Conservation (phyloP, 2,113 vertebrate genomes). For the Crotalus tigris region DNA sequence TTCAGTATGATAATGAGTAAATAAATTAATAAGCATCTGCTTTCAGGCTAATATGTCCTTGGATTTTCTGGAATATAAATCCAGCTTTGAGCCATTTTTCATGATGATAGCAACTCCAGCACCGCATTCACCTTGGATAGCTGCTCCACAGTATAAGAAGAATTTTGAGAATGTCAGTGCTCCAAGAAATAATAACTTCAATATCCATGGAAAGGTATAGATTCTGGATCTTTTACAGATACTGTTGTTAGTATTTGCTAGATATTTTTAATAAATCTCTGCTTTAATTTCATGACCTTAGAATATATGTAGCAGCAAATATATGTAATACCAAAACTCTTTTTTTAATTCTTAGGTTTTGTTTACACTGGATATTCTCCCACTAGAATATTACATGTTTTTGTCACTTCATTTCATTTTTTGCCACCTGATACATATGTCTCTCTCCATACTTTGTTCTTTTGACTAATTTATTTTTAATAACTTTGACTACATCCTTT, state of each 20-base stretch:
- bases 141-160: constrained; percentile 91
- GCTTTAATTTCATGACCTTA: background rate
- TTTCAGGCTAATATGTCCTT: constrained; percentile 90
- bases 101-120: constrained; percentile 98
- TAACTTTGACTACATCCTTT: background rate
- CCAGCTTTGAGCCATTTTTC: constrained; percentile 90
- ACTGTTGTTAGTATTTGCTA: background rate
- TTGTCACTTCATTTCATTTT: background rate
- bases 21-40: constrained; percentile 35
- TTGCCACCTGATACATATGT: background rate
- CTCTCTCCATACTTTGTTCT: background rate
- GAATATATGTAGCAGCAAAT: background rate
- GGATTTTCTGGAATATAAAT: constrained; percentile 91
- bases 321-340: background rate
- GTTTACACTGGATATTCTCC: background rate
- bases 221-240: background rate
- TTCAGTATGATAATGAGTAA: constrained; percentile 8
- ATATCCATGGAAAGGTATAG: constrained; percentile 87
- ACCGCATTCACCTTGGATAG: constrained; percentile 92
- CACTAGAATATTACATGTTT: background rate
- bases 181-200: constrained; percentile 91
- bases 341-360: background rate
- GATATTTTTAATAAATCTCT: background rate
- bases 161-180: constrained; percentile 81
- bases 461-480: background rate